A percentile compares a stretch with the other conserved stretches of the same genome.
phyloP scores from a whole-genome alignment of 2,888 invertebrate species.

The Nebria brevicollis region DNA sequence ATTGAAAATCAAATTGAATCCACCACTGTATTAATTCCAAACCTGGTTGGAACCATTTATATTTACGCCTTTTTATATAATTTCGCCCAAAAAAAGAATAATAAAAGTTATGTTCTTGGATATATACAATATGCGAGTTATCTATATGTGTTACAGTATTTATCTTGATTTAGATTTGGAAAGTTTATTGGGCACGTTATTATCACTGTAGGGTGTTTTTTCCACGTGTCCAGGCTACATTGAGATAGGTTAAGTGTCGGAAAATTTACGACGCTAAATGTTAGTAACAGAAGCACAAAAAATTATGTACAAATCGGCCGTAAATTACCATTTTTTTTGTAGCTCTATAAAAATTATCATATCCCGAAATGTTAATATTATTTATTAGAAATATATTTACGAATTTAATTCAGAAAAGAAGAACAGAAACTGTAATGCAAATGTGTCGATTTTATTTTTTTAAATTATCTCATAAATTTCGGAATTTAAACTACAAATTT shows the following conservation, averaged over 20 bases:
- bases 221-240: not conserved
- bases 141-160: conserved; percentile 8
- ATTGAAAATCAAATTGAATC: not conserved
- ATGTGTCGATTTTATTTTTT: not conserved
- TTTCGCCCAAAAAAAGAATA: conserved; percentile 27
- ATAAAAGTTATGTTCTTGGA: conserved; percentile 39
- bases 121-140: conserved; percentile 31
- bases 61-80: conserved; percentile 2
- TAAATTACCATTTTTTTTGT: not conserved
- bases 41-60: not conserved
- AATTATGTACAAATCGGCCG: conserved; percentile 9
- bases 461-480: not conserved
- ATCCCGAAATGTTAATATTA: too few relatives aligned
- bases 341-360: too few relatives aligned
- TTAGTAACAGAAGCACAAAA: not conserved
- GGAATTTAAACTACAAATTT: not conserved
- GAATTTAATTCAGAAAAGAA: too few relatives aligned
- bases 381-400: too few relatives aligned
- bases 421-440: not conserved
- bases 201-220: conserved; percentile 10
- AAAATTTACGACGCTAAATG: conserved; percentile 3
- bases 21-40: not conserved
- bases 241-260: conserved; percentile 15
- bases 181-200: conserved; percentile 19
- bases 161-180: conserved; percentile 34